Conservation (phyloP, 2,888 invertebrate genomes). For the Athalia circularis region DNA sequence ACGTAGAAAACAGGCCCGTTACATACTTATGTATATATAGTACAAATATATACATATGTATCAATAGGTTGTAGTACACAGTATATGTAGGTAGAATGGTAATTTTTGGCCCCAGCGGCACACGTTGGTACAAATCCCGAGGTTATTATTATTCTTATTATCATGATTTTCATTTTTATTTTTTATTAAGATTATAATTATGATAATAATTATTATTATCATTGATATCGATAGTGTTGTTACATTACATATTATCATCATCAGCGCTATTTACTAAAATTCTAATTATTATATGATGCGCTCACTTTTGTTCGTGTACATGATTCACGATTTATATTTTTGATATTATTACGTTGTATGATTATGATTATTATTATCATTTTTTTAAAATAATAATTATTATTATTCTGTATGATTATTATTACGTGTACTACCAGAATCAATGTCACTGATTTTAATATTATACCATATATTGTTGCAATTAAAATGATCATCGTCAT, state of each 20-base stretch:
- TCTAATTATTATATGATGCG: neutral
- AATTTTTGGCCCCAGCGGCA: constrained; percentile 57
- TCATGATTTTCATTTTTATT: constrained; percentile 22
- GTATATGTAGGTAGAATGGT: constrained; percentile 42
- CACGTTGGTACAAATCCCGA: constrained; percentile 62
- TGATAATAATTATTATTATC: neutral
- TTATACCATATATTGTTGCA: constrained; percentile 8
- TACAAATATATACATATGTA: neutral
- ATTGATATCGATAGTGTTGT: neutral
- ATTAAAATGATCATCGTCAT: constrained; percentile 18
- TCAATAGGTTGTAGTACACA: neutral
- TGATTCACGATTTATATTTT: no score
- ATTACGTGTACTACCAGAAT: neutral
- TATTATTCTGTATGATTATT: neutral
- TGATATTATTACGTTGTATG: no score
- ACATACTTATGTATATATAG: neutral
- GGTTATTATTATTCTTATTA: constrained; percentile 50
- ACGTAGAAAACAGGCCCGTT: neutral
- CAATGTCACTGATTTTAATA: neutral
- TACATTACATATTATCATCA: no score
- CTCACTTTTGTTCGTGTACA: no score
- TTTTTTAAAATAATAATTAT: neutral
- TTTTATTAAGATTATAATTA: neutral
- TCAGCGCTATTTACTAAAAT: neutral
- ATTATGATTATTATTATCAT: neutral